These are phyloP conservation scores for Melikaiella ostensackeni DNA, from an alignment of 2,888 invertebrate species.

Conservation along the genomic window DNA sequence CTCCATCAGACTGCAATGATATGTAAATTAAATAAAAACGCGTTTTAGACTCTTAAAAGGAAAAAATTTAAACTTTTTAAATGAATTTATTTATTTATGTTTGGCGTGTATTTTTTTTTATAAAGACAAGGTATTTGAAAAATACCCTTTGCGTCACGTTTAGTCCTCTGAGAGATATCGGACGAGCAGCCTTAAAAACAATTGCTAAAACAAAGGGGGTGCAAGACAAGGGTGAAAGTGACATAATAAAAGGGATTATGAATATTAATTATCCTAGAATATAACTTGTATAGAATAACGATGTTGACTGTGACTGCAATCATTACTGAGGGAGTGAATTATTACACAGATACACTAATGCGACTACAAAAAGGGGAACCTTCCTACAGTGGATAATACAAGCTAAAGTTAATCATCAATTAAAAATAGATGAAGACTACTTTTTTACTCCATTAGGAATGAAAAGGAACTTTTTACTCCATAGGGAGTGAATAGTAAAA, in stretches of 20 bases:
- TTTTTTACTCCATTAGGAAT: no score
- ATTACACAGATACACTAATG: slow-evolving; percentile 39
- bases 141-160: slow-evolving; percentile 65
- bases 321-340: slow-evolving; percentile 64
- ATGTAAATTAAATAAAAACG: slow-evolving; percentile 56
- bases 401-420: no score
- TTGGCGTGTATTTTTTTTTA: slow-evolving; percentile 45
- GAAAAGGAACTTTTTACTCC: no score
- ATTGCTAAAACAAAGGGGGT: slow-evolving; percentile 51
- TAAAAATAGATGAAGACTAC: no score
- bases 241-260: slow-evolving; percentile 57
- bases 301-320: slow-evolving; percentile 76
- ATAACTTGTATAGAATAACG: slow-evolving; percentile 60
- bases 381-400: no score
- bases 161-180: slow-evolving; percentile 73
- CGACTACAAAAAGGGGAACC: background rate
- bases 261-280: slow-evolving; percentile 56
- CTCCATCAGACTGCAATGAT: slow-evolving; percentile 57
- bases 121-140: slow-evolving; percentile 37
- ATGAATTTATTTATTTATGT: slow-evolving; percentile 66
- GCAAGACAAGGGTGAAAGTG: slow-evolving; percentile 49
- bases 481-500: no score
- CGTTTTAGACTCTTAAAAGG: slow-evolving; percentile 59
- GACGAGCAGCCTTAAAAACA: slow-evolving; percentile 71
- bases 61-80: slow-evolving; percentile 53